These are phyloP conservation scores for Cylloceria caligata DNA, from an alignment of 2,888 invertebrate genomes.

Conservation along the genomic window DNA sequence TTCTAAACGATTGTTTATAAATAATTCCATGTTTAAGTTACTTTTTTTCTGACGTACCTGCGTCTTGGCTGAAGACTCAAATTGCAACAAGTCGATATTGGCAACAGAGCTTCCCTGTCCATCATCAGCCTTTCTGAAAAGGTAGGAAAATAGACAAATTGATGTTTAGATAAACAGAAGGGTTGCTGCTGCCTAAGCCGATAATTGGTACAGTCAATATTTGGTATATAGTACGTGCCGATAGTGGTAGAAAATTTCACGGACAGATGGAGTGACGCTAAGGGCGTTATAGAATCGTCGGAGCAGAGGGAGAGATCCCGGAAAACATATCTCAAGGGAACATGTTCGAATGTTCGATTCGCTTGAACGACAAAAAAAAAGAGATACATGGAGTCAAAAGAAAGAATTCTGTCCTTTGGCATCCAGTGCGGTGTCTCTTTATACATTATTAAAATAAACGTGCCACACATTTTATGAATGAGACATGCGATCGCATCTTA, in stretches of 20 bases:
- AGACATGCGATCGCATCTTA: constrained; percentile 39
- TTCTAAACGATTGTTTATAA: too few species aligned
- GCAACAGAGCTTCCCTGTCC: constrained; percentile 86
- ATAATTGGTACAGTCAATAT: constrained; percentile 65
- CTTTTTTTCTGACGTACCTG: constrained; percentile 69
- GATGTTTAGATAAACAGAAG: constrained; percentile 43
- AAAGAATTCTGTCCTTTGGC: constrained; percentile 10
- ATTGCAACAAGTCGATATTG: constrained; percentile 86
- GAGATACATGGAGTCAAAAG: not conserved
- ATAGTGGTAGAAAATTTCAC: constrained; percentile 36
- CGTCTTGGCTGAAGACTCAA: constrained; percentile 76
- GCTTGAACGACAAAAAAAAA: constrained; percentile 46
- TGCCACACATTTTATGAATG: constrained; percentile 44
- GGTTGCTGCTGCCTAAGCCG: constrained; percentile 59
- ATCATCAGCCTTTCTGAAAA: constrained; percentile 69
- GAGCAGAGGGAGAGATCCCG: constrained; percentile 36
- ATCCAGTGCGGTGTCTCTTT: constrained; percentile 10
- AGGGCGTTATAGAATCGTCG: constrained; percentile 4
- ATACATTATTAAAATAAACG: constrained; percentile 57
- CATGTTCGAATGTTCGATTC: constrained; percentile 61
- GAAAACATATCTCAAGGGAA: constrained; percentile 57
- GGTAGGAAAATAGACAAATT: constrained; percentile 13
- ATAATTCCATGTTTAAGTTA: not conserved
- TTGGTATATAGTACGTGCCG: constrained; percentile 51
- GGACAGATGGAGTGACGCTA: constrained; percentile 26